Percentiles rank a stretch among this genome's conserved stretches.
Evolutionary conservation across 1,140 invertebrate genomes (phyloP).

Genomic region (Trichonephila clavata): DNA sequence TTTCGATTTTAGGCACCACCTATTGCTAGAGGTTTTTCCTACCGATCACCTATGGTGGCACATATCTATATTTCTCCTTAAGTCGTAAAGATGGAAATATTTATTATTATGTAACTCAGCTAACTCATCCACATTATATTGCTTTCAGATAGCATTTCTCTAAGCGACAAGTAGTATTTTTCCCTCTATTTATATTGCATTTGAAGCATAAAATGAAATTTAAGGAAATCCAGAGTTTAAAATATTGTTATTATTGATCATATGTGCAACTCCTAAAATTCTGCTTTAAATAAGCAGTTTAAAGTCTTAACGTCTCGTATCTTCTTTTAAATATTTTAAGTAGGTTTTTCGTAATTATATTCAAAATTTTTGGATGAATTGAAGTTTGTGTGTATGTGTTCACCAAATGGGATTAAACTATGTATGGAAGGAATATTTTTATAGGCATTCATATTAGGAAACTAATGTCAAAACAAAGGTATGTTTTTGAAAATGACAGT

Average conservation of each 20-base stretch:
- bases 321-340: too few relatives aligned
- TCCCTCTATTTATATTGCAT: background rate
- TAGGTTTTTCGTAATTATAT: too few relatives aligned
- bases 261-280: background rate
- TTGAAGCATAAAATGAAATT: background rate
- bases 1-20: conserved; percentile 55
- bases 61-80: conserved; percentile 36
- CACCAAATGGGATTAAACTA: too few relatives aligned
- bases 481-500: too few relatives aligned
- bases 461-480: too few relatives aligned
- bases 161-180: background rate
- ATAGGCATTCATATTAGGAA: too few relatives aligned
- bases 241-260: background rate
- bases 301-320: too few relatives aligned
- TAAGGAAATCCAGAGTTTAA: background rate
- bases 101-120: conserved; percentile 32
- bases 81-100: conserved; percentile 51
- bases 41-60: background rate
- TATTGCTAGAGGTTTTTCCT: conserved; percentile 20
- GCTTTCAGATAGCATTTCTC: background rate
- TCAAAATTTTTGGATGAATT: too few relatives aligned
- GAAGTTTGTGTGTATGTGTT: too few relatives aligned
- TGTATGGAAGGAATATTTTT: too few relatives aligned
- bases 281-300: too few relatives aligned
- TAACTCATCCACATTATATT: conserved; percentile 8